Evolutionary conservation across 2,888 invertebrate species (phyloP).

Genomic region (Phyllotreta cruciferae): DNA sequence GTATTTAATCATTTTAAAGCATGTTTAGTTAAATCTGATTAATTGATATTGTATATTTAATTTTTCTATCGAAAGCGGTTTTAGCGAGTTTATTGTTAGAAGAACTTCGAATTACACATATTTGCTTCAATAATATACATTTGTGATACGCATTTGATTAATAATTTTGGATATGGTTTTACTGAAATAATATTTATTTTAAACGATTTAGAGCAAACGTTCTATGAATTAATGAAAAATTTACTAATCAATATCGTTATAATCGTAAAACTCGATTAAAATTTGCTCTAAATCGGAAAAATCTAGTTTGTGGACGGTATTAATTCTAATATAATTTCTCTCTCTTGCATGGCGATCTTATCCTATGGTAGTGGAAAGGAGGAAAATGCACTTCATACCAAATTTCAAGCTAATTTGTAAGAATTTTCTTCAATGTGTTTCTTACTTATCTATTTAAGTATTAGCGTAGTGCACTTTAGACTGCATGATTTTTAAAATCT

Average conservation of each 20-base stretch:
- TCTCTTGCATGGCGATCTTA: conserved; percentile 68
- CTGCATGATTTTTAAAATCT: conserved; percentile 28
- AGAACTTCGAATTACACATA: conserved; percentile 8
- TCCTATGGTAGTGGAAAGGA: conserved; percentile 68
- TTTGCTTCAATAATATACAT: neutral
- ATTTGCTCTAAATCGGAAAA: conserved; percentile 29
- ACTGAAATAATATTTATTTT: conserved; percentile 5
- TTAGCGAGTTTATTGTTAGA: neutral
- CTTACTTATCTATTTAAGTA: conserved; percentile 33
- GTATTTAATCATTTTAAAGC: neutral
- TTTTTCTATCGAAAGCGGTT: conserved; percentile 22
- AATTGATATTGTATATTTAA: neutral
- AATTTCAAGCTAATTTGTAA: conserved; percentile 73
- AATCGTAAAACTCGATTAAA: neutral
- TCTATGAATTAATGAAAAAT: too few species aligned
- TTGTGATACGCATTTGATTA: conserved; percentile 3
- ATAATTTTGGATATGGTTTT: conserved; percentile 14
- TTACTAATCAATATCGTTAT: too few species aligned
- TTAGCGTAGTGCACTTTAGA: conserved; percentile 35
- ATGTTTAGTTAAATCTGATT: neutral
- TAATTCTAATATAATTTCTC: conserved; percentile 59
- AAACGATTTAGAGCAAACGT: conserved; percentile 11
- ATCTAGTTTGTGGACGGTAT: conserved; percentile 46
- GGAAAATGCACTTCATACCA: conserved; percentile 72
- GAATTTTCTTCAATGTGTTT: conserved; percentile 53